Conservation (phyloP, 1,140 invertebrate species). For the Zelostemma sp. region DNA sequence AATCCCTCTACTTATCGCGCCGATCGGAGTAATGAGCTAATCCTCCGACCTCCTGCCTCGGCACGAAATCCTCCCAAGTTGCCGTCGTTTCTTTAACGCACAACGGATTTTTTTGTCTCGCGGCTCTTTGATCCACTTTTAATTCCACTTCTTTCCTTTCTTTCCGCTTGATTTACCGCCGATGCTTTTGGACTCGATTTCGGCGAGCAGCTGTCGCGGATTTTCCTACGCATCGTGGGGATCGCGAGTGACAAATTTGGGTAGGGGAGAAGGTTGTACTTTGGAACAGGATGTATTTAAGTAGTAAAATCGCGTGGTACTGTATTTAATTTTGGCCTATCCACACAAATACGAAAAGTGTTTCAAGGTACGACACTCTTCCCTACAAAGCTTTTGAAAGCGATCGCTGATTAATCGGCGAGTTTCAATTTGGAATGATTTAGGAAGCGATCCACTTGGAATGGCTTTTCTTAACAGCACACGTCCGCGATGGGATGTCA, state of each 20-base stretch:
- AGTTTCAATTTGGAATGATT: conserved; percentile 1
- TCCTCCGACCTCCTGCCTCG: conserved; percentile 25
- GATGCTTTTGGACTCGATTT: no score
- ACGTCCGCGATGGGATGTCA: not conserved
- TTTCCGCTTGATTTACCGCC: not conserved
- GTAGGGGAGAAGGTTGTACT: no score
- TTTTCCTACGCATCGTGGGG: no score
- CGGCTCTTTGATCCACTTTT: not conserved
- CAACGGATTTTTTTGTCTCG: not conserved
- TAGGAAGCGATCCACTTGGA: not conserved
- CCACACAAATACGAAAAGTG: no score
- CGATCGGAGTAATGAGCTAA: conserved; percentile 59
- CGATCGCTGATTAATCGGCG: not conserved
- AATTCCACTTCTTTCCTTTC: not conserved
- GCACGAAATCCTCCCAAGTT: not conserved
- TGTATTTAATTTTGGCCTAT: no score
- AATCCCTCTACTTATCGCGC: conserved; percentile 27
- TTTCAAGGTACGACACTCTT: no score
- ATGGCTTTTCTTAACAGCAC: not conserved
- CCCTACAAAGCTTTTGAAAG: no score
- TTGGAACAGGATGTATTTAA: no score
- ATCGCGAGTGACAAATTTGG: no score
- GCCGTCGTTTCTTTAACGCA: not conserved
- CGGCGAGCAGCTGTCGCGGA: no score
- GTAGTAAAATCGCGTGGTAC: no score